Evolutionary conservation across 2,797 vertebrate species (phyloP), one percentile per base, ranked within the genome.

Genomic region (Enteromius treurensis): DNA sequence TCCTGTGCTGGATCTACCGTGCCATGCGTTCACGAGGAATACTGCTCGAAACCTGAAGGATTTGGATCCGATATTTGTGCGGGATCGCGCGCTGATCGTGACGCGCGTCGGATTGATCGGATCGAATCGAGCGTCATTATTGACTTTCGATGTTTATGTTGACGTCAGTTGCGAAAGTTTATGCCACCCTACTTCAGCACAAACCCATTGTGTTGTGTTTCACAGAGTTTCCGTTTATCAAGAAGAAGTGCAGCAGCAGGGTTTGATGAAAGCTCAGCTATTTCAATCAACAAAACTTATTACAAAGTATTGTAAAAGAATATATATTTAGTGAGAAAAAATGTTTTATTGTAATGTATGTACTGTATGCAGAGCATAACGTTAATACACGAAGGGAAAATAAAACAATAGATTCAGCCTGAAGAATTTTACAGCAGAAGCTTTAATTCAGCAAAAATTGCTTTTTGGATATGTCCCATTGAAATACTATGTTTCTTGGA

Each of bases 21-120:
- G 60, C 80, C 80, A 65, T 75, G 80, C n/a, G 60, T 67, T 53
- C 60, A 17, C 5, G 17, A 75, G 47, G 80, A 82, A 55, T 15
- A 45, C 55, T 8, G 69, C 26, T 55, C 34, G 7, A 19, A 26
- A 77, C 45, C 37, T 11, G 37, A 77, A 45, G 55, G 37, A 11
- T n/a, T 60, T 8, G 11, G n/a, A 80, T 71, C 51, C 55, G 15
- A 77, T 45, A 29, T 80, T 11, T 17, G 67, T 60, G 32, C 65
- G 78, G 78, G 32, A 37, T 37, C 21, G 62, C 32, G 21, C 77
- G 14, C 14, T 23, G 45, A 29, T 42, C 14, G 32, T 42, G 78
- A 55, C 15, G 67, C 23, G 79, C 79, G 68, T 62, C 15, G 11
- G 37, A 34, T 47, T 42, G 26, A 47, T 14, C 47, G 68, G 9